phyloP scores from a whole-genome alignment of 35 echinoderm and acorn worm genomes.

The Strongylocentrotus purpuratus region DNA sequence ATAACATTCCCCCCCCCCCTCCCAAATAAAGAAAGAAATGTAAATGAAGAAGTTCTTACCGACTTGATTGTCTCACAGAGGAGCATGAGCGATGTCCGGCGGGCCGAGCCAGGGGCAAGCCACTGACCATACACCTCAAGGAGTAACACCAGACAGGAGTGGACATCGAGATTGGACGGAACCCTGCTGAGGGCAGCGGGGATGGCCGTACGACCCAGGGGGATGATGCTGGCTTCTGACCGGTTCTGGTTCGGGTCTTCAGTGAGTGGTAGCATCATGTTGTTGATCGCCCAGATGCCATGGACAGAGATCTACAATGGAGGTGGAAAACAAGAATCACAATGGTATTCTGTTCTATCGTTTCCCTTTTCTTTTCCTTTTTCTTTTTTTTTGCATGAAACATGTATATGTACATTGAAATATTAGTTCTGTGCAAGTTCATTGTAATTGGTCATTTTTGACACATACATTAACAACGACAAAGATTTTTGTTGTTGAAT shows the following conservation, averaged over 20 bases:
- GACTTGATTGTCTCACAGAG: constrained; percentile 99
- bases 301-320: constrained; percentile 82
- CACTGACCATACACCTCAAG: constrained; percentile 84
- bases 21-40: too few species aligned
- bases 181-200: constrained; percentile 46
- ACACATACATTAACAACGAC: too few species aligned
- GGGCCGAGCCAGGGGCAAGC: constrained; percentile 75
- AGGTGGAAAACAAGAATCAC: background rate
- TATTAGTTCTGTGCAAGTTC: too few species aligned
- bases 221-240: constrained; percentile 35
- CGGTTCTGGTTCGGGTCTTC: constrained; percentile 61
- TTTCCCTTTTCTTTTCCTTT: too few species aligned
- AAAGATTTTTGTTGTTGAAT: too few species aligned
- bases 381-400: background rate
- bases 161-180: constrained; percentile 83
- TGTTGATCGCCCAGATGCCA: constrained; percentile 94
- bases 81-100: constrained; percentile 91
- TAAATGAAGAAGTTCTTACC: constrained; percentile 61
- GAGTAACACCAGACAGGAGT: constrained; percentile 98
- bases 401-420: too few species aligned
- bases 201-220: constrained; percentile 32
- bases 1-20: too few species aligned
- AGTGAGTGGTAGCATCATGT: constrained; percentile 78
- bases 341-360: background rate
- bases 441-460: too few species aligned